These are phyloP conservation scores for Fragum fragum DNA, from an alignment of 2,888 invertebrate species.

Conservation along the genomic window DNA sequence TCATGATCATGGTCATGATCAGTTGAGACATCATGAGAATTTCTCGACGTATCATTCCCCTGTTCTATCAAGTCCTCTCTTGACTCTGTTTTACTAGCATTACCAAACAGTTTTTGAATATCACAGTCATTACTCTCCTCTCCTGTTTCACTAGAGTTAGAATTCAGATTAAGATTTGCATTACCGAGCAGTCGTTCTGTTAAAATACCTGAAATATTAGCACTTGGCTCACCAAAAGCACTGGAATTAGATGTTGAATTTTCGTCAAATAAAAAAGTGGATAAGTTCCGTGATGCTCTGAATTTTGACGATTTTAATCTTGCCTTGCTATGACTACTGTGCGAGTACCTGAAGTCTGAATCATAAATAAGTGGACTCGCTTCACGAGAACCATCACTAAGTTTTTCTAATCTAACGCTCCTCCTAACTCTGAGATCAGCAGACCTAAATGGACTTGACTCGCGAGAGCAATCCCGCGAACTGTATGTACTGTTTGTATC, in stretches of 20 bases:
- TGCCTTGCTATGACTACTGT: slow-evolving; percentile 51
- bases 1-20: not conserved
- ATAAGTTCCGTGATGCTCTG: slow-evolving; percentile 56
- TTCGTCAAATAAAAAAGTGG: slow-evolving; percentile 55
- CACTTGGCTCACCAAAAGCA: slow-evolving; percentile 52
- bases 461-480: slow-evolving; percentile 59
- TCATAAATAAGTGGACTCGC: slow-evolving; percentile 62
- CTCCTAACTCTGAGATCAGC: slow-evolving; percentile 39
- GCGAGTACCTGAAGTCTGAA: slow-evolving; percentile 49
- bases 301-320: slow-evolving; percentile 58
- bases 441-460: slow-evolving; percentile 60
- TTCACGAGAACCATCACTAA: slow-evolving; percentile 60
- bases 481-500: slow-evolving; percentile 58
- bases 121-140: slow-evolving; percentile 67
- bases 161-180: slow-evolving; percentile 40
- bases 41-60: not conserved
- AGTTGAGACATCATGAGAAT: not conserved
- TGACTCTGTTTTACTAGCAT: slow-evolving; percentile 1
- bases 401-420: slow-evolving; percentile 53
- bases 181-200: slow-evolving; percentile 18
- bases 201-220: slow-evolving; percentile 52
- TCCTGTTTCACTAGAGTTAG: slow-evolving; percentile 53
- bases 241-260: slow-evolving; percentile 63
- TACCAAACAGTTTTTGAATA: slow-evolving; percentile 55
- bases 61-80: not conserved